Evolutionary conservation across 2,797 vertebrate genomes (phyloP), one percentile per base, ranked within the genome.

Genomic region (Prunella strophiata): DNA sequence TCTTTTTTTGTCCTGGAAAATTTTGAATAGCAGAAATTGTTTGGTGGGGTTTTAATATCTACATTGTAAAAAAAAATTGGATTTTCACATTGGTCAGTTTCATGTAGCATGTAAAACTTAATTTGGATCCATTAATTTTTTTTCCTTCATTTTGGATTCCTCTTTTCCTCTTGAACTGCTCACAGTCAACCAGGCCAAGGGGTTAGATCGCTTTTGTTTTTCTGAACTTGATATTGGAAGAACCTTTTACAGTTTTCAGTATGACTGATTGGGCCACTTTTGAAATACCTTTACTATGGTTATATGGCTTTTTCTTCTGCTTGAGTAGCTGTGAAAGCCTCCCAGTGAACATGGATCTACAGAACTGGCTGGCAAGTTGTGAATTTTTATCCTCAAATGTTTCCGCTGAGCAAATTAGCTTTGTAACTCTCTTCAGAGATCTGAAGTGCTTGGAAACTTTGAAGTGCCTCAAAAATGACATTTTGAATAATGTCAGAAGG

Each of bases 401-500:
- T 73, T 85, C 54, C 25, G 12, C 76, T 88, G 62, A 72, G 58
- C 18, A 83, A 83, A 95, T 96, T 80, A 62, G 54, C 58, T 94
- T 94, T 92, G 68, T 85, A 91, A 88, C 57, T 94, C 61, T 80
- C 63, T 96, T 92, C 54, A 65, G 87, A 94, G 67, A 88, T 62
- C 68, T 95, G 61, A 94, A 93, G 81, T 82, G 68, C 59, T 70
- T 80, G 72, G 65, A 36, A 91, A 77, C 87, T 96, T 91, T 82
- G 75, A 92, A 96, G 75, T 82, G 68, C 81, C 71, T 94, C 78
- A 78, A 76, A 94, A 74, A 43, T 83, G 89, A 51, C 85, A 85
- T 93, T 95, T 91, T 93, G 47, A 83, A 92, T 96, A 93, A 94
- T 77, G 72, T 88, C 75, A 67, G 75, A 79, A 89, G 78, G 17